Evolutionary conservation across 1,140 invertebrate species (phyloP).

Genomic region (Mesaphorura yosii): DNA sequence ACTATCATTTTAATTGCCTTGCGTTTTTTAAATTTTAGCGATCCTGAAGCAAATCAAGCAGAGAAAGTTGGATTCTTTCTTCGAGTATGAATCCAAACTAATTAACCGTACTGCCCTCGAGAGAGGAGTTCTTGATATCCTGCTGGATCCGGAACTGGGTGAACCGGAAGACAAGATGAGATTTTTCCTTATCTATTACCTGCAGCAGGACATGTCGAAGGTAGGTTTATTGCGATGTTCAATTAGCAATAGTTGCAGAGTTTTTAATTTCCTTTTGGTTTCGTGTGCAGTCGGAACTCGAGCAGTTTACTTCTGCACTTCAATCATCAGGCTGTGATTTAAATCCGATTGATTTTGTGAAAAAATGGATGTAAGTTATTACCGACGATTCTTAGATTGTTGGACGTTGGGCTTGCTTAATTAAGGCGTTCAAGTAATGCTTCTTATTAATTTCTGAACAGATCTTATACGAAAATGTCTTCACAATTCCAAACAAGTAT

Average conservation of each 20-base stretch:
- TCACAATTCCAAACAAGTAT: slow-evolving; percentile 28
- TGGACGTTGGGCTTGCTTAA: too few species aligned
- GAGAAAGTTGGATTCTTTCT: slow-evolving; percentile 84
- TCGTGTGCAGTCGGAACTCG: slow-evolving; percentile 51
- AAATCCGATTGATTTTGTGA: slow-evolving; percentile 62
- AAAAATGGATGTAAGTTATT: slow-evolving; percentile 67
- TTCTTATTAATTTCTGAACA: slow-evolving; percentile 37
- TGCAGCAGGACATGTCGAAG: slow-evolving; percentile 58
- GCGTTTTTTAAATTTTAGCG: slow-evolving; percentile 38
- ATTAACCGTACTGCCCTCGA: slow-evolving; percentile 66
- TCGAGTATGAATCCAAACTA: slow-evolving; percentile 96
- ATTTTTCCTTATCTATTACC: slow-evolving; percentile 87
- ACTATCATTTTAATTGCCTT: too few species aligned
- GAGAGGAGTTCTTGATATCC: slow-evolving; percentile 62
- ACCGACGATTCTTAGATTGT: not conserved
- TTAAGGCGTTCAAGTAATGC: slow-evolving; percentile 5
- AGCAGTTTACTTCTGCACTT: slow-evolving; percentile 67
- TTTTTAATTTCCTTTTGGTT: slow-evolving; percentile 2
- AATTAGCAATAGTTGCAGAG: not conserved
- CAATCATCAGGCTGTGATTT: slow-evolving; percentile 72
- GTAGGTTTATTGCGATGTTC: slow-evolving; percentile 33
- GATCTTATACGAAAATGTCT: slow-evolving; percentile 69
- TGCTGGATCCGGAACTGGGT: slow-evolving; percentile 75
- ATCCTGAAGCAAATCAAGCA: slow-evolving; percentile 85
- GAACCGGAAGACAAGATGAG: slow-evolving; percentile 85